Conservation (phyloP, 2,113 vertebrate species). For the Raja brachyura region DNA sequence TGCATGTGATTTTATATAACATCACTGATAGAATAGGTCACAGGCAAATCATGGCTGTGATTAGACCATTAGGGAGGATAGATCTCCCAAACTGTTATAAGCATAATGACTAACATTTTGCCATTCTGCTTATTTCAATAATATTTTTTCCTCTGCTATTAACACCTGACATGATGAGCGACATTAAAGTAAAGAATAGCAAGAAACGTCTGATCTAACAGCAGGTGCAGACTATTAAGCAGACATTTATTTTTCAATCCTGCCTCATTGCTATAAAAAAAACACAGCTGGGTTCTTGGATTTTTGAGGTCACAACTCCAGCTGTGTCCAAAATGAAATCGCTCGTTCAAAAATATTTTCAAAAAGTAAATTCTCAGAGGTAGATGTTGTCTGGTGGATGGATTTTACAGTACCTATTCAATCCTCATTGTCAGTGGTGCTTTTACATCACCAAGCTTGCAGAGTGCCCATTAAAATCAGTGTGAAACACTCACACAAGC, state of each 20-base stretch:
- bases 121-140: neutral
- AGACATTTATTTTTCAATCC: slow-evolving; percentile 30
- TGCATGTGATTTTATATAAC: neutral
- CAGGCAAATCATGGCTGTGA: neutral
- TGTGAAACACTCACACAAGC: neutral
- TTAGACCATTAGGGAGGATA: too few relatives aligned
- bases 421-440: neutral
- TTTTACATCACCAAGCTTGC: neutral
- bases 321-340: slow-evolving; percentile 1
- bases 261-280: neutral
- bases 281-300: neutral
- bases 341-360: neutral
- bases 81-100: neutral
- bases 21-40: neutral
- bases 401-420: neutral
- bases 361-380: neutral
- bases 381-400: neutral
- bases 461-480: neutral
- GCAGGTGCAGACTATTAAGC: slow-evolving; percentile 2
- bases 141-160: neutral
- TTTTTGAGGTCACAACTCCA: neutral
- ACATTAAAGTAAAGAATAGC: neutral
- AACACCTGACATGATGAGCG: neutral
- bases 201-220: neutral
- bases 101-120: neutral